Evolutionary conservation across 2,113 vertebrate genomes (phyloP).

Genomic region (Micronisus gabar): DNA sequence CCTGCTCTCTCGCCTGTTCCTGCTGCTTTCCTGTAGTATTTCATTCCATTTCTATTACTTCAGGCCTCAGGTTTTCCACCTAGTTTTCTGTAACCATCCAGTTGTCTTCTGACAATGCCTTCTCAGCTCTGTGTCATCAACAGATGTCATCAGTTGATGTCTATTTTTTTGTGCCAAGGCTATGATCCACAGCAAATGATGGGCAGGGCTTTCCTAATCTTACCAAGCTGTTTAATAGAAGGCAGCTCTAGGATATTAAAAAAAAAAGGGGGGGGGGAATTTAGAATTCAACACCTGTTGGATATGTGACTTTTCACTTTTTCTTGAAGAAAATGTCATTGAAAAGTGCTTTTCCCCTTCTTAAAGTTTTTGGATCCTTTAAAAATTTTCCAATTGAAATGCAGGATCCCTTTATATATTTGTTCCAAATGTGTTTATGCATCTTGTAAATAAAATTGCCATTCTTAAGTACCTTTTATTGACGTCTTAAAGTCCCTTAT

Average conservation of each 20-base stretch:
- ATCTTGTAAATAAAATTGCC: not conserved
- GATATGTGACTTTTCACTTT: not conserved
- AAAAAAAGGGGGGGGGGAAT: not conserved
- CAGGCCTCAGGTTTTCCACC: not conserved
- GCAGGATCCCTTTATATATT: not conserved
- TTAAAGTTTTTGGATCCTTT: not conserved
- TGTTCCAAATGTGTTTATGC: not conserved
- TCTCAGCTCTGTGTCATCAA: not conserved
- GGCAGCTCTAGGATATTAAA: not conserved
- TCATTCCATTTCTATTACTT: constrained; percentile 5
- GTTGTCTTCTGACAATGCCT: not conserved
- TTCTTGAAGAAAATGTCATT: not conserved
- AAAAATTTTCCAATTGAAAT: not conserved
- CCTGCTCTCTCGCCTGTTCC: not conserved
- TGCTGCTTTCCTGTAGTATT: not conserved
- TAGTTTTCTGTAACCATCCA: not conserved
- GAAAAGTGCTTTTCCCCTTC: not conserved
- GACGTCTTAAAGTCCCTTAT: not conserved
- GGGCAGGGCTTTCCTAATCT: not conserved
- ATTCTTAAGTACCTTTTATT: not conserved
- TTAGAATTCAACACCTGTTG: not conserved
- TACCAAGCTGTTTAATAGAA: not conserved
- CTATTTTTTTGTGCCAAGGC: not conserved
- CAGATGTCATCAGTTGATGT: not conserved
- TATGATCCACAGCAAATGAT: not conserved